Percentiles rank a stretch among this genome's conserved stretches.
These are phyloP conservation scores for Acheta domesticus DNA, from an alignment of 2,888 invertebrate species.

Conservation along the genomic window DNA sequence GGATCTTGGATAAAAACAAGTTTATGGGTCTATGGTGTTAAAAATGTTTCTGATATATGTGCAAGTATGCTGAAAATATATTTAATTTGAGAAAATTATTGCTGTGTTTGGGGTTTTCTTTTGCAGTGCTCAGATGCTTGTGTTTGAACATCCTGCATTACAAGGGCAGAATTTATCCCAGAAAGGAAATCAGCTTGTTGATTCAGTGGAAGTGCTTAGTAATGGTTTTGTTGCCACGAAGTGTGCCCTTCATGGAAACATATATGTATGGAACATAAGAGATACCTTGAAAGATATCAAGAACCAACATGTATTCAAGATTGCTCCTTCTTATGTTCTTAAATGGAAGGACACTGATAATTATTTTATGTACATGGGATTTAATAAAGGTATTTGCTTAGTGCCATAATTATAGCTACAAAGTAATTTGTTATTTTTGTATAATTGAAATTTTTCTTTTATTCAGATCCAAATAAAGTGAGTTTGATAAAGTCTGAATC, in stretches of 20 bases:
- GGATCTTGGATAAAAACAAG: too few species aligned
- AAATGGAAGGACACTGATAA: constrained; percentile 44
- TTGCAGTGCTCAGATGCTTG: constrained; percentile 22
- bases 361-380: constrained; percentile 43
- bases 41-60: too few species aligned
- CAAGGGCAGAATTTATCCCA: background rate
- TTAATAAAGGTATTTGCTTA: constrained; percentile 38
- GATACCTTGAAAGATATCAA: constrained; percentile 20
- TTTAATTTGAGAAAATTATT: too few species aligned
- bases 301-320: constrained; percentile 20
- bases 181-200: constrained; percentile 37
- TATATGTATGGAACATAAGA: constrained; percentile 41
- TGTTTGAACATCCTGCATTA: constrained; percentile 22
- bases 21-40: too few species aligned
- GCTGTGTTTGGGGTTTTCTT: background rate
- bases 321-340: constrained; percentile 38
- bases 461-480: too few species aligned
- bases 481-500: too few species aligned
- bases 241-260: constrained; percentile 41
- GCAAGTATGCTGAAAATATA: too few species aligned
- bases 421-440: background rate
- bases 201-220: constrained; percentile 40
- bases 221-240: constrained; percentile 40
- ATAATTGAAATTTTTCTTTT: background rate
- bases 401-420: constrained; percentile 26